Conservation (phyloP, 2,113 vertebrate species). For the Labrus mixtus region DNA sequence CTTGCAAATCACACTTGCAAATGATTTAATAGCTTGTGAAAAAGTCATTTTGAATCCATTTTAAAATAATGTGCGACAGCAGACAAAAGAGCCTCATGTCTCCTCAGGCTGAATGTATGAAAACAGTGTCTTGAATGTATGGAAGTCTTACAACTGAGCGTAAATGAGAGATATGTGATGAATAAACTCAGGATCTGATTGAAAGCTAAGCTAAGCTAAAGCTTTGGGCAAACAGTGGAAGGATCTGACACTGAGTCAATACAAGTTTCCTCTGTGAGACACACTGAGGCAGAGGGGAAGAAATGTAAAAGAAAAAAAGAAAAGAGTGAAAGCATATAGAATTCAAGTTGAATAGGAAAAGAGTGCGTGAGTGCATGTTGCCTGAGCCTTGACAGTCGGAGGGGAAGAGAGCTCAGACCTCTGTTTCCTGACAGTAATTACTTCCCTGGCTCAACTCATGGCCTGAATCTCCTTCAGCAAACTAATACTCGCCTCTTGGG, state of each 20-base stretch:
- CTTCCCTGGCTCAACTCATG: constrained; percentile 63
- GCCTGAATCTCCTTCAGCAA: constrained; percentile 61
- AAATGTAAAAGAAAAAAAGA: constrained; percentile 6
- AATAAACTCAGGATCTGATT: background rate
- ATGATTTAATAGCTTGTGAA: no score
- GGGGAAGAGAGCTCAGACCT: constrained; percentile 34
- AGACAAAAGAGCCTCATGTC: no score
- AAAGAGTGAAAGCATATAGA: constrained; percentile 15
- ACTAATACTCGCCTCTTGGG: constrained; percentile 48
- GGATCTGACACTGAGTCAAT: constrained; percentile 37
- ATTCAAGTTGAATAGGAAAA: constrained; percentile 22
- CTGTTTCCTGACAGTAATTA: constrained; percentile 71
- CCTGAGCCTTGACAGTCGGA: constrained; percentile 13
- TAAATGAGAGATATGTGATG: background rate
- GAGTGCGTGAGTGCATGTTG: background rate
- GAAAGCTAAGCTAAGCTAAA: background rate
- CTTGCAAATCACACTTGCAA: no score
- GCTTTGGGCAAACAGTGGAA: background rate
- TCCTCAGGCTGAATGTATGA: no score
- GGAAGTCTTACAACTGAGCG: background rate
- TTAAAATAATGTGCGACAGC: no score
- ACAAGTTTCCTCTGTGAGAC: constrained; percentile 31
- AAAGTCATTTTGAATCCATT: no score
- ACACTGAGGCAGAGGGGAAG: constrained; percentile 4
- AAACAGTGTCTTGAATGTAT: background rate